phyloP scores from a whole-genome alignment of 2,113 vertebrate species.

The Colistium nudipinnis region DNA sequence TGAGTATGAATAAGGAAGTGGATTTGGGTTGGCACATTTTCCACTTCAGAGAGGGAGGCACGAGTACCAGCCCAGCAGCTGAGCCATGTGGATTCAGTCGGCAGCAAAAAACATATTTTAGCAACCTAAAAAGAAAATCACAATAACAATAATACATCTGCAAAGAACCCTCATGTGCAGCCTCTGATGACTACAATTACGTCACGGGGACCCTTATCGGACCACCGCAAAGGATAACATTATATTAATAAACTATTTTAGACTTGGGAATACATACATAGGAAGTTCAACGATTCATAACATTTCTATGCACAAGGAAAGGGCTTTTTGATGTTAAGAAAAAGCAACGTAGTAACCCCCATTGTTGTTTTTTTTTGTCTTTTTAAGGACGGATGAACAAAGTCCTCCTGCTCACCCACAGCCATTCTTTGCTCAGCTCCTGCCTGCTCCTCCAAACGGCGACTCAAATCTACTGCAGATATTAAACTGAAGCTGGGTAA shows the following conservation, averaged over 20 bases:
- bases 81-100: neutral
- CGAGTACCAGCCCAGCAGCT: neutral
- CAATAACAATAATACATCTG: neutral
- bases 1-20: neutral
- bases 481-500: neutral
- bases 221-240: no score
- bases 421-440: no score
- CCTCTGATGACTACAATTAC: neutral
- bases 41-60: neutral
- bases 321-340: neutral
- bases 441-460: neutral
- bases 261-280: neutral
- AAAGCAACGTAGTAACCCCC: no score
- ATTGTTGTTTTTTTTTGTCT: no score
- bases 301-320: neutral
- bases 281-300: neutral
- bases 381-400: no score
- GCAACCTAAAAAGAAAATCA: neutral
- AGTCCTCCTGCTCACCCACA: no score
- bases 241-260: no score
- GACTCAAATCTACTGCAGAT: neutral
- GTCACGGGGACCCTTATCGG: neutral
- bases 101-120: neutral
- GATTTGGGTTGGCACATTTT: neutral
- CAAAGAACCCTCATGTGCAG: neutral